A percentile compares a stretch with the other conserved stretches of the same genome.
Conservation (phyloP, 2,113 vertebrate genomes). For the Astur gentilis region DNA sequence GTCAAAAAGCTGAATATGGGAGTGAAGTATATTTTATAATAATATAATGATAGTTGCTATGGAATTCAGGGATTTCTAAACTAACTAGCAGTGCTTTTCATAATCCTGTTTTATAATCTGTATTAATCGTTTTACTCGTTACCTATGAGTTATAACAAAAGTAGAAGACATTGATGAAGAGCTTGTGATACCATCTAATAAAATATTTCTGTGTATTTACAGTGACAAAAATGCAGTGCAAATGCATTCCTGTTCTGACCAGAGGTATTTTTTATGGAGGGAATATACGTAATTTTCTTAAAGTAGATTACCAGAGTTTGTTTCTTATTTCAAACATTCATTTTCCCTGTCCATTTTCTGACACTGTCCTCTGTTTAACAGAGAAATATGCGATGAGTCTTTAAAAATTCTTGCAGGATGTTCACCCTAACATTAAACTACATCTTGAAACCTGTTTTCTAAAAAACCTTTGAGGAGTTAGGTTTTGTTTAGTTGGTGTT, state of each 20-base stretch:
- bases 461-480: not conserved
- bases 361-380: not conserved
- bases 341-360: not conserved
- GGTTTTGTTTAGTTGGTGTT: not conserved
- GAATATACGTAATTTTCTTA: not conserved
- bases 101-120: not conserved
- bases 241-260: not conserved
- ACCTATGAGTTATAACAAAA: not conserved
- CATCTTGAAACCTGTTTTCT: not conserved
- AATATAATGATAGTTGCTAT: not conserved
- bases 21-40: not conserved
- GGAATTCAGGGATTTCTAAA: not conserved
- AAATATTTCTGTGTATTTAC: not conserved
- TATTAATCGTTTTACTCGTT: not conserved
- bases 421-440: not conserved
- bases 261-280: not conserved
- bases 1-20: not conserved
- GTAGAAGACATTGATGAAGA: not conserved
- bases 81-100: not conserved
- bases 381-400: not conserved
- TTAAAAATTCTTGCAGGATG: not conserved
- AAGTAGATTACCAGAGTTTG: not conserved
- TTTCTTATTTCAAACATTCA: not conserved
- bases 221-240: not conserved
- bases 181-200: not conserved